Evolutionary conservation across 2,888 invertebrate genomes (phyloP).

Genomic region (Hymenopus coronatus): DNA sequence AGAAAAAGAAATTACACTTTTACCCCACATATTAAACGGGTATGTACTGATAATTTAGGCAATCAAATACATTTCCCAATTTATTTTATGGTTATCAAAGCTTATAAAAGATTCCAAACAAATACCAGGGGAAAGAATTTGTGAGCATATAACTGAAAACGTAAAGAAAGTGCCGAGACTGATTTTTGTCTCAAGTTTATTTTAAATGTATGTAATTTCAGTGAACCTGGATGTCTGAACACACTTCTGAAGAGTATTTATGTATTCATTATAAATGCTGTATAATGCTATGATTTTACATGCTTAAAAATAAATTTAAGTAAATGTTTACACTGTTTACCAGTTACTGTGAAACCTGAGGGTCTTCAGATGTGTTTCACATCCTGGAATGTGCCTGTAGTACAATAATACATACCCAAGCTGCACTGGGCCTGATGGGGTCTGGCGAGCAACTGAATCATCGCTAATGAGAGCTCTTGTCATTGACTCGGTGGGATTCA

Average conservation of each 20-base stretch:
- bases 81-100: no score
- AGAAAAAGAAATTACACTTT: no score
- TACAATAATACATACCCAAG: constrained; percentile 77
- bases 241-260: background rate
- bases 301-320: no score
- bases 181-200: background rate
- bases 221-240: background rate
- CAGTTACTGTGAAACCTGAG: background rate
- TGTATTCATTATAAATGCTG: background rate
- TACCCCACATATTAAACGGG: no score
- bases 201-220: background rate
- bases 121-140: no score
- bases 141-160: no score
- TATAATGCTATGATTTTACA: no score
- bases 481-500: constrained; percentile 92
- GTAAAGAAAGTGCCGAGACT: no score
- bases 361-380: background rate
- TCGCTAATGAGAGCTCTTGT: constrained; percentile 92
- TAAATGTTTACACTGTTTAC: background rate
- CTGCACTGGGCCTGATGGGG: constrained; percentile 86
- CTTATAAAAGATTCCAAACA: no score
- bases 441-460: constrained; percentile 79
- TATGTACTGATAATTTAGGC: no score
- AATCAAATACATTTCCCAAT: no score
- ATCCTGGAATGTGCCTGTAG: background rate